Percentiles rank a stretch among this genome's conserved stretches.
phyloP scores from a whole-genome alignment of 2,888 invertebrate genomes.

The Cryptophagus acutangulus region DNA sequence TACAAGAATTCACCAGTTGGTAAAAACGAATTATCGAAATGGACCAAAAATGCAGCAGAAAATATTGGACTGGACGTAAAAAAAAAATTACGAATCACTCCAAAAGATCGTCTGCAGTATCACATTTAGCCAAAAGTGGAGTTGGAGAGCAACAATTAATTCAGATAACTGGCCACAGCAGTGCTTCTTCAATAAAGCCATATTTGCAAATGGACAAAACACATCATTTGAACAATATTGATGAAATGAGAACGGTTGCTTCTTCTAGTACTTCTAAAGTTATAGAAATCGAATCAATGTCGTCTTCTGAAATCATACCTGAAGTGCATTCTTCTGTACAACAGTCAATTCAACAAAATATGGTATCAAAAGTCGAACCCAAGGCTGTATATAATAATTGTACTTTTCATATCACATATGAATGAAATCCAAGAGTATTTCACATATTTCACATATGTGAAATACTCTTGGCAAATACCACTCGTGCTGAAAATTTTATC shows the following conservation, averaged over 20 bases:
- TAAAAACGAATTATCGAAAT: conserved; percentile 5
- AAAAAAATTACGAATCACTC: conserved; percentile 12
- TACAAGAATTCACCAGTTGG: conserved; percentile 8
- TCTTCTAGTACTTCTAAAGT: too few relatives aligned
- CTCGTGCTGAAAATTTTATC: too few relatives aligned
- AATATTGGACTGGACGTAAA: conserved; percentile 10
- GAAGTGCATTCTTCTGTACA: too few relatives aligned
- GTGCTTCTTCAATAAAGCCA: conserved; percentile 12
- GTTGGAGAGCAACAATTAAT: conserved; percentile 12
- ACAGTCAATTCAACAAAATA: too few relatives aligned
- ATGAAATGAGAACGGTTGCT: conserved; percentile 5
- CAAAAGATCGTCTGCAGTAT: not conserved
- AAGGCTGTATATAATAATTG: too few relatives aligned
- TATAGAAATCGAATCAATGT: too few relatives aligned
- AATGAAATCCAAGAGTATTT: too few relatives aligned
- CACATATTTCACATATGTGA: too few relatives aligned
- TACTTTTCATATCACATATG: too few relatives aligned
- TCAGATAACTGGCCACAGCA: conserved; percentile 15
- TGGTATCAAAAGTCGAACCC: too few relatives aligned
- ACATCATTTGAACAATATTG: conserved; percentile 7
- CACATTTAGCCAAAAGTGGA: conserved; percentile 11
- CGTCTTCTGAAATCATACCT: too few relatives aligned
- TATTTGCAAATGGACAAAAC: conserved; percentile 8
- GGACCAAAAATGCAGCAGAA: conserved; percentile 8
- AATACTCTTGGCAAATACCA: too few relatives aligned